A percentile compares a stretch with the other conserved stretches of the same genome.
phyloP scores from a whole-genome alignment of 2,888 invertebrate species.

The Abrostola tripartita region DNA sequence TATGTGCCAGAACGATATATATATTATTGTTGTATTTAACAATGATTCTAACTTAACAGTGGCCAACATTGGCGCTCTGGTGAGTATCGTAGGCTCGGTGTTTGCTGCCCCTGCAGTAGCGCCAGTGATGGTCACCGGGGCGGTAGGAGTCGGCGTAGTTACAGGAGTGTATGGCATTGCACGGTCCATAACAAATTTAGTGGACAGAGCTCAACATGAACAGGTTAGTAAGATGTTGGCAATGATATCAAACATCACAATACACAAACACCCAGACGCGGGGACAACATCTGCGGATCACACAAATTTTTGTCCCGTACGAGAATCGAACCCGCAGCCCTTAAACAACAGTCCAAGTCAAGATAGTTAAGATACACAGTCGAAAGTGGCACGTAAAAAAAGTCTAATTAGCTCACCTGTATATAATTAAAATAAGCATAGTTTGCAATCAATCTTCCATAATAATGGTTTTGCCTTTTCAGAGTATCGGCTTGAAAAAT shows the following conservation, averaged over 20 bases:
- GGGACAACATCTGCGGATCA: no score
- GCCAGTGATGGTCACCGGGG: conserved; percentile 36
- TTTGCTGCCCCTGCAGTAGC: conserved; percentile 46
- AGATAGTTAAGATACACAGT: no score
- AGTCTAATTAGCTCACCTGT: no score
- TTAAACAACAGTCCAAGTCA: no score
- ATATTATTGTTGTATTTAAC: background rate
- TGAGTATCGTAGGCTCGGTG: conserved; percentile 46
- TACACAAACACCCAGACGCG: no score
- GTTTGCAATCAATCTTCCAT: no score
- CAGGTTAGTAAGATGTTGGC: conserved; percentile 63
- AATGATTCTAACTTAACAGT: conserved; percentile 11
- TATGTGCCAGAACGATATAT: background rate
- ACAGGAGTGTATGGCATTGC: conserved; percentile 75
- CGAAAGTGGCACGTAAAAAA: no score
- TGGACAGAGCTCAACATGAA: conserved; percentile 72
- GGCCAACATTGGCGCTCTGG: conserved; percentile 55
- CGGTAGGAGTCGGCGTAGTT: conserved; percentile 55
- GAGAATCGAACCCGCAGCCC: no score
- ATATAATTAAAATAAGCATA: no score
- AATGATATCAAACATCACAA: no score
- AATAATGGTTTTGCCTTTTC: conserved; percentile 4
- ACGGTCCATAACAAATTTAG: conserved; percentile 66
- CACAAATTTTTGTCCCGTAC: no score
- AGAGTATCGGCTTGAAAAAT: conserved; percentile 31